Percentiles rank a stretch among this genome's conserved stretches.
Evolutionary conservation across 2,113 vertebrate species (phyloP).

Genomic region (Istiophorus platypterus): DNA sequence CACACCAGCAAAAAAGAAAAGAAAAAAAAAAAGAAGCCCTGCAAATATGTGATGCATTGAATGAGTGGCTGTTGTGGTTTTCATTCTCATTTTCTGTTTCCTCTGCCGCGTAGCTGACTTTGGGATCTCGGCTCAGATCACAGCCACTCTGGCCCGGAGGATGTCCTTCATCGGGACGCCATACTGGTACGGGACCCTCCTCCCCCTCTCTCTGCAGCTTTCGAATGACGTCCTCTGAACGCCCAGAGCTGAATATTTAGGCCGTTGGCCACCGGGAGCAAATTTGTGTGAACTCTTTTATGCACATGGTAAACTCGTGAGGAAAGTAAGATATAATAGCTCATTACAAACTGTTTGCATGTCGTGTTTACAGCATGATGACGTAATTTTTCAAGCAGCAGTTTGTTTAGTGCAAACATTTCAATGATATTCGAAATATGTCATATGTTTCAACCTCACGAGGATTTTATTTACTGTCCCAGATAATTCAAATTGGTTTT

Average conservation of each 20-base stretch:
- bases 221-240: neutral
- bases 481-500: too few relatives aligned
- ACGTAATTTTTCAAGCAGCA: too few relatives aligned
- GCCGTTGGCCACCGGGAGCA: too few relatives aligned
- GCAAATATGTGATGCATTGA: neutral
- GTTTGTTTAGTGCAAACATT: neutral
- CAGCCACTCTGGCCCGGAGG: slow-evolving; percentile 90
- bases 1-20: neutral
- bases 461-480: neutral
- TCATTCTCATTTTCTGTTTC: neutral
- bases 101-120: slow-evolving; percentile 87
- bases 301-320: neutral
- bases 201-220: neutral
- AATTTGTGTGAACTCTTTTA: neutral
- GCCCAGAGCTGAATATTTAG: neutral
- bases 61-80: neutral
- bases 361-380: neutral
- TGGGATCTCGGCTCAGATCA: slow-evolving; percentile 93
- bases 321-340: too few relatives aligned
- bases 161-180: slow-evolving; percentile 95
- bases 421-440: neutral
- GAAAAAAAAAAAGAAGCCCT: too few relatives aligned
- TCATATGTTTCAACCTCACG: neutral
- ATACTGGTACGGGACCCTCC: slow-evolving; percentile 87
- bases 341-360: neutral